phyloP scores from a whole-genome alignment of 1,140 invertebrate species.

The Neoseiulus cucumeris region DNA sequence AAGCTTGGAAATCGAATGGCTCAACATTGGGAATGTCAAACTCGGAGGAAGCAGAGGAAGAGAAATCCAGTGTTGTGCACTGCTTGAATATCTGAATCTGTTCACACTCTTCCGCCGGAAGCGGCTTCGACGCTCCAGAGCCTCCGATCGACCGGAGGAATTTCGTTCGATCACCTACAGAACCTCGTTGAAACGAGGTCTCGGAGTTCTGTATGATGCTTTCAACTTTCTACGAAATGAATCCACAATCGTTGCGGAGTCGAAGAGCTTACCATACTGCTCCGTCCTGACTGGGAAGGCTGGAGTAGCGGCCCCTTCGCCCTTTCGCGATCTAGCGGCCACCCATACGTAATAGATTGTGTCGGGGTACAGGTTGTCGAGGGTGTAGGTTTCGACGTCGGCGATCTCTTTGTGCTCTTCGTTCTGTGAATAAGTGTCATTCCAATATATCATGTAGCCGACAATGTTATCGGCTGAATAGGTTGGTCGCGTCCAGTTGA shows the following conservation, averaged over 20 bases:
- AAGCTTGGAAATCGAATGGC: constrained; percentile 14
- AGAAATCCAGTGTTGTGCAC: too few relatives aligned
- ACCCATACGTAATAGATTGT: constrained; percentile 90
- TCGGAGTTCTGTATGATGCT: too few relatives aligned
- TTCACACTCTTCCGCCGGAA: too few relatives aligned
- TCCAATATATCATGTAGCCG: constrained; percentile 90
- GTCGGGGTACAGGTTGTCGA: constrained; percentile 75
- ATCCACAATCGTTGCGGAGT: too few relatives aligned
- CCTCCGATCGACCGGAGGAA: too few relatives aligned
- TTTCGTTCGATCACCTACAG: too few relatives aligned
- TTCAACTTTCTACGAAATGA: too few relatives aligned
- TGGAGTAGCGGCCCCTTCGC: constrained; percentile 83
- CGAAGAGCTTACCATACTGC: constrained; percentile 87
- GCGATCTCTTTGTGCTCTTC: constrained; percentile 45
- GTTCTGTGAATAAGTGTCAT: constrained; percentile 70
- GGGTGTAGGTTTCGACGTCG: constrained; percentile 58
- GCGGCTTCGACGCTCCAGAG: too few relatives aligned
- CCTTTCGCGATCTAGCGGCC: constrained; percentile 66
- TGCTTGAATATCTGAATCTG: too few relatives aligned
- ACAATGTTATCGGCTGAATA: constrained; percentile 78
- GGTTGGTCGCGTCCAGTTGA: constrained; percentile 70
- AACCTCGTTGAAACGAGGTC: too few relatives aligned
- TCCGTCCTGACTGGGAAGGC: constrained; percentile 79
- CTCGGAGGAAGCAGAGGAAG: too few relatives aligned
- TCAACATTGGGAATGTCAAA: too few relatives aligned